These are phyloP conservation scores for Hiodon tergisus DNA, from an alignment of 2,113 vertebrate species.

Conservation along the genomic window DNA sequence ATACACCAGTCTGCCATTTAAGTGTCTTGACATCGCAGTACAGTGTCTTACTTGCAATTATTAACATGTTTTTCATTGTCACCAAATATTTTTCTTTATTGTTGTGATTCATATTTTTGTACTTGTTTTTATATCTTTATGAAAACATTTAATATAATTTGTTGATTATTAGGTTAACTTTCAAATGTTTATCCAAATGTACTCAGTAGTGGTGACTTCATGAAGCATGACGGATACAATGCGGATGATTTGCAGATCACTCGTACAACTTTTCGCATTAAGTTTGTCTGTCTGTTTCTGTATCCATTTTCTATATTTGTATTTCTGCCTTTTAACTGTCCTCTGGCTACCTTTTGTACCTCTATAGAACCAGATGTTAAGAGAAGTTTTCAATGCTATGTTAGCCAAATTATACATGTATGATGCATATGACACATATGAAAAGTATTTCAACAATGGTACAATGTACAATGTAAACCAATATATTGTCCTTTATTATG, in stretches of 20 bases:
- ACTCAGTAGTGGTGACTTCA: neutral
- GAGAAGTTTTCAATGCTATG: slow-evolving; percentile 7
- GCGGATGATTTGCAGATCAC: neutral
- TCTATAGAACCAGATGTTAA: slow-evolving; percentile 11
- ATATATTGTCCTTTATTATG: neutral
- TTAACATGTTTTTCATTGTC: neutral
- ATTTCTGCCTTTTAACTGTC: slow-evolving; percentile 15
- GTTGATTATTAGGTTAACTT: slow-evolving; percentile 17
- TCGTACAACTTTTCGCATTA: neutral
- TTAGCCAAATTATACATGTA: slow-evolving; percentile 22
- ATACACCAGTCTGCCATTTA: slow-evolving; percentile 17
- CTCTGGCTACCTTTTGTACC: slow-evolving; percentile 19
- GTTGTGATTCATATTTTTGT: slow-evolving; percentile 21
- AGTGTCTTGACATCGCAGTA: slow-evolving; percentile 19
- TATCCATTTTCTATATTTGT: slow-evolving; percentile 12
- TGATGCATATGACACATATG: slow-evolving; percentile 6
- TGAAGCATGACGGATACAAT: neutral
- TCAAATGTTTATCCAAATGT: neutral
- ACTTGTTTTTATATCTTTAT: slow-evolving; percentile 21
- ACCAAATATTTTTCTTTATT: slow-evolving; percentile 18
- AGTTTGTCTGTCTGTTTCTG: neutral
- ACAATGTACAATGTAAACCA: neutral
- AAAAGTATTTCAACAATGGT: neutral
- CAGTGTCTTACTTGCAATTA: slow-evolving; percentile 15
- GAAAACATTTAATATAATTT: slow-evolving; percentile 14